Percentiles rank a stretch among this genome's conserved stretches.
phyloP scores from a whole-genome alignment of 2,888 invertebrate genomes.

The Pinctada fucata region DNA sequence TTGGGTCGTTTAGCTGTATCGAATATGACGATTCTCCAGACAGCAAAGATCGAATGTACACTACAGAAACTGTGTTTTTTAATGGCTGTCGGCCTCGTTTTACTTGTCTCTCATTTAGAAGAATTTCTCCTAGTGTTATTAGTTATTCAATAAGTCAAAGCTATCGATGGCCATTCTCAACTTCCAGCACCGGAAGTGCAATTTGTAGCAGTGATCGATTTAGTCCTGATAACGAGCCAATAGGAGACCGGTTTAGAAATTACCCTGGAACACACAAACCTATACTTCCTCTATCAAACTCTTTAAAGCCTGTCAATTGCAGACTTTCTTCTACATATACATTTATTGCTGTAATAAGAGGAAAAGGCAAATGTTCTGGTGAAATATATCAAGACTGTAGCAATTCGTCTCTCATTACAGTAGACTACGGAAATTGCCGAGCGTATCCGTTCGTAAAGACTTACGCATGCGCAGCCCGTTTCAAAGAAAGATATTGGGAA shows the following conservation, averaged over 20 bases:
- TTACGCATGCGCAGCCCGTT: conserved; percentile 60
- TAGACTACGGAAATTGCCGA: conserved; percentile 54
- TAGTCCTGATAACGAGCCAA: conserved; percentile 56
- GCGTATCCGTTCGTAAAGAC: conserved; percentile 30
- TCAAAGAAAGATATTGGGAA: conserved; percentile 65
- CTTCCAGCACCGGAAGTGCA: conserved; percentile 39
- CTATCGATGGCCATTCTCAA: conserved; percentile 58
- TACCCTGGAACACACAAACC: conserved; percentile 55
- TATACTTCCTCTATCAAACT: conserved; percentile 45
- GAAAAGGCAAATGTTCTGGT: conserved; percentile 58
- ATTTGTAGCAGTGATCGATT: conserved; percentile 59
- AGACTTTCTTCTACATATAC: conserved; percentile 52
- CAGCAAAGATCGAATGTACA: conserved; percentile 49
- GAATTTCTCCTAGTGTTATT: conserved; percentile 55
- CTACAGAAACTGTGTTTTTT: conserved; percentile 58
- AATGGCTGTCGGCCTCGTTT: conserved; percentile 69
- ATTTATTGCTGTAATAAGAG: conserved; percentile 51
- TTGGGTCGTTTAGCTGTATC: conserved; percentile 63
- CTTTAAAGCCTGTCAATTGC: conserved; percentile 48
- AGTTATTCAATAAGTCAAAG: conserved; percentile 61
- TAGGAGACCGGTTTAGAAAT: conserved; percentile 58
- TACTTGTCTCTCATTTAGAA: conserved; percentile 61
- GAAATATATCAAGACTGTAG: conserved; percentile 60
- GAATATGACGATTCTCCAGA: conserved; percentile 53
- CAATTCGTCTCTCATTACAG: conserved; percentile 52